Evolutionary conservation across 2,888 invertebrate genomes (phyloP), one percentile per base, ranked within the genome.

Genomic region (Heliconius ismenius): DNA sequence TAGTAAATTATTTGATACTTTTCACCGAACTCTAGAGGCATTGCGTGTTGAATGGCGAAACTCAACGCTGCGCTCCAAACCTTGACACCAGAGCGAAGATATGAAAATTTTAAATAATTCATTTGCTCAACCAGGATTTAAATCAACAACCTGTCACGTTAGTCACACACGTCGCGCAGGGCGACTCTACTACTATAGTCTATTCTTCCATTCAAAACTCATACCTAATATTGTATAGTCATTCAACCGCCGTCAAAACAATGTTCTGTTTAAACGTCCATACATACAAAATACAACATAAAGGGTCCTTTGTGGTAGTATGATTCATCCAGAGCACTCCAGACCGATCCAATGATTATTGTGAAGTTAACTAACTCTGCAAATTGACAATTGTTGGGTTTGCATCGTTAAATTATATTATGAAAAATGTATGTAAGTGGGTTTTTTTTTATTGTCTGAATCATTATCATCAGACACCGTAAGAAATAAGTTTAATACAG

Each of bases 311-410:
- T 73, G 60, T 72, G 72, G 4, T 11, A 4, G 72, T 36, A 73
- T 73, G 39, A 39, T 3, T 73, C 73, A 60, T 26, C 28, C 7
- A n/a, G 70, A 28, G 36, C 62, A 62, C 73, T 60, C 73, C 73
- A 73, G 73, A 62, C 73, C 24, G 39, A 28, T 11, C 58, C 73
- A 58, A 49, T 70, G 49, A 43, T 36, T 26, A 60, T 73, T 3
- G 1, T 39, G 60, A 39, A 26, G 72, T 70, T 70, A 72, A 62
- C 60, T 58, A 72, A 10, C 72, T 62, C 72, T 60, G n/a, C 15
- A n/a, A 62, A 73, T 26, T 62, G 60, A 24, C 73, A 62, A 73
- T 73, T 73, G 62, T 39, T 60, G 39, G 32, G 32, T 26, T 62
- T 26, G 73, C 26, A 24, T 62, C 39, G 39, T 60, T 62, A 62